Evolutionary conservation across 2,888 invertebrate species (phyloP).

Genomic region (Conus canariensis): DNA sequence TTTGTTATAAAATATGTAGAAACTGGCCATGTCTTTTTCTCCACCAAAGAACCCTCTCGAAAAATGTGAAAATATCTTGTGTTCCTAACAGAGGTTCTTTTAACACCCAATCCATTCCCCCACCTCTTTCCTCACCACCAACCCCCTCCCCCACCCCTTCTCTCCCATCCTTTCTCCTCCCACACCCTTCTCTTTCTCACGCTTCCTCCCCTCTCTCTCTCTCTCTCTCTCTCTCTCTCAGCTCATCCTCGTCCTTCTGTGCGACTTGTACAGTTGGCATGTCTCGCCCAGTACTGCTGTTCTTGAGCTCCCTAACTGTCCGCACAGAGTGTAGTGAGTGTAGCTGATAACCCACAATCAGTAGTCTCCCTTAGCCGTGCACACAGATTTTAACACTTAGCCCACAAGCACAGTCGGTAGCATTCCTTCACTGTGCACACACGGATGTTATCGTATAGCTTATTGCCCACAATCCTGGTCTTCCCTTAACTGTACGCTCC

Average conservation of each 20-base stretch:
- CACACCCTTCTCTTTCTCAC: neutral
- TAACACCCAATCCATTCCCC: neutral
- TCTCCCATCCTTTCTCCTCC: neutral
- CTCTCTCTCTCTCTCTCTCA: constrained; percentile 3
- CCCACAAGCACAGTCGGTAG: too few relatives aligned
- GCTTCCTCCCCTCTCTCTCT: neutral
- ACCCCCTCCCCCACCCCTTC: neutral
- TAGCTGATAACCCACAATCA: neutral
- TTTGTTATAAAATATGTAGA: too few relatives aligned
- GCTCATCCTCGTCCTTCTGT: neutral
- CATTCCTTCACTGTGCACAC: too few relatives aligned
- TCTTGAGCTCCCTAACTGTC: neutral
- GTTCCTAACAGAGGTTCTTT: too few relatives aligned
- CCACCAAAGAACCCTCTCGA: too few relatives aligned
- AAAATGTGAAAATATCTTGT: too few relatives aligned
- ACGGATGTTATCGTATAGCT: too few relatives aligned
- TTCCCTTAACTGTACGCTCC: too few relatives aligned
- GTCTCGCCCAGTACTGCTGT: neutral
- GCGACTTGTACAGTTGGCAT: neutral
- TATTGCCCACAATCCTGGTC: too few relatives aligned
- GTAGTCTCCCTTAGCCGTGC: too few relatives aligned
- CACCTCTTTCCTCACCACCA: neutral
- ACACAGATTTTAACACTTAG: neutral
- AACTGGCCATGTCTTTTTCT: too few relatives aligned
- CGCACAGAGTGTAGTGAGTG: neutral